phyloP scores from a whole-genome alignment of 2,113 vertebrate species.

The Lophochroa leadbeateri region DNA sequence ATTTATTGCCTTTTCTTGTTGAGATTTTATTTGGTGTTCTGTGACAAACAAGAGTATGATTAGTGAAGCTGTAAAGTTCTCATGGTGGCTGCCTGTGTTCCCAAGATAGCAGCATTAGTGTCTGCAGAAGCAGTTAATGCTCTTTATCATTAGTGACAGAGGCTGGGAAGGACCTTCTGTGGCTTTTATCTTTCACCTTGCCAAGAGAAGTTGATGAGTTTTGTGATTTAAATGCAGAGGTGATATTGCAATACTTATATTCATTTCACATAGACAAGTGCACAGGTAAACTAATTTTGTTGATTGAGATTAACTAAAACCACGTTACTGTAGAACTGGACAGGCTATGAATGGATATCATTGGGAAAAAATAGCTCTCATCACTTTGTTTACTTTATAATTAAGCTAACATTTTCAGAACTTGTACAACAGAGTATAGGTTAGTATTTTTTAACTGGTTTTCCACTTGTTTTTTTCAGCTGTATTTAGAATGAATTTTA shows the following conservation, averaged over 20 bases:
- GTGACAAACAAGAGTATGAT: conserved; percentile 78
- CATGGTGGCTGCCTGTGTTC: conserved; percentile 78
- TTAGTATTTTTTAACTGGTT: neutral
- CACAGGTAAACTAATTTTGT: conserved; percentile 69
- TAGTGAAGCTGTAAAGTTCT: conserved; percentile 79
- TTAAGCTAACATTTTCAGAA: neutral
- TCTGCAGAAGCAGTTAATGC: conserved; percentile 80
- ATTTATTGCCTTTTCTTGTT: conserved; percentile 78
- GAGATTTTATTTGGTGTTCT: conserved; percentile 79
- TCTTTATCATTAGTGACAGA: conserved; percentile 85
- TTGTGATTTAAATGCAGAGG: conserved; percentile 80
- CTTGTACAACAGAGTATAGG: neutral
- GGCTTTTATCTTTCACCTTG: conserved; percentile 82
- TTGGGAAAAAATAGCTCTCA: neutral
- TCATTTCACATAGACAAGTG: conserved; percentile 65
- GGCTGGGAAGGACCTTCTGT: conserved; percentile 75
- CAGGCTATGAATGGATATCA: neutral
- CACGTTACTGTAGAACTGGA: neutral
- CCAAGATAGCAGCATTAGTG: conserved; percentile 81
- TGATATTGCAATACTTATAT: conserved; percentile 70
- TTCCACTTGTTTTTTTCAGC: neutral
- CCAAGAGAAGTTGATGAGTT: conserved; percentile 75
- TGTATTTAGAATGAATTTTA: neutral
- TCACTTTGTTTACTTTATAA: neutral
- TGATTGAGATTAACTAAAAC: conserved; percentile 74